These are phyloP conservation scores for Ctenoplectra terminalis DNA, from an alignment of 1,140 invertebrate species.

Conservation along the genomic window DNA sequence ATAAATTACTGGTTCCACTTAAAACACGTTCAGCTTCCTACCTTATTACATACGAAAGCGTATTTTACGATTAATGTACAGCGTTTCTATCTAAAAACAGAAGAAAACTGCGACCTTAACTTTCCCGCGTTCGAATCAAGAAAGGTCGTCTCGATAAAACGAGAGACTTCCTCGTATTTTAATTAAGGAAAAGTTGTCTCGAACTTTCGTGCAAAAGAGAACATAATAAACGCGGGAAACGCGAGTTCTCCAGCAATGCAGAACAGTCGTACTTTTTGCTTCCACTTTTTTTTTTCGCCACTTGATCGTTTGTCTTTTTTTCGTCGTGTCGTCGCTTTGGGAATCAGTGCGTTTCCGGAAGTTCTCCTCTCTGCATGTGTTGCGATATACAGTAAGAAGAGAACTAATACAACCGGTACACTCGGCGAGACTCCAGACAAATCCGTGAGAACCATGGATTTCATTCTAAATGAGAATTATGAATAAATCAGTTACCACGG, in stretches of 20 bases:
- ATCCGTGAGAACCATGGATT: slow-evolving; percentile 52
- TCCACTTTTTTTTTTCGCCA: slow-evolving; percentile 17
- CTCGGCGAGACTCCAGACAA: slow-evolving; percentile 41
- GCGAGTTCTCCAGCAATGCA: neutral
- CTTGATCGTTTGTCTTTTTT: slow-evolving; percentile 26
- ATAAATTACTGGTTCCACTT: too few relatives aligned
- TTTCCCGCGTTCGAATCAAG: neutral
- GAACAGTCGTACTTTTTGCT: slow-evolving; percentile 23
- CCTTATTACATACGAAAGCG: neutral
- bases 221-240: slow-evolving; percentile 41
- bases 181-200: slow-evolving; percentile 52
- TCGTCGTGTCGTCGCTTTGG: slow-evolving; percentile 22
- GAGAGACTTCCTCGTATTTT: slow-evolving; percentile 26
- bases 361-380: slow-evolving; percentile 1
- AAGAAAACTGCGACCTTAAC: neutral
- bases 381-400: neutral
- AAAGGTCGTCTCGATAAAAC: neutral
- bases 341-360: slow-evolving; percentile 40
- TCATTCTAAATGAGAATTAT: slow-evolving; percentile 29
- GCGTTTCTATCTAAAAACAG: too few relatives aligned
- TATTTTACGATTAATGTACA: too few relatives aligned
- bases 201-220: neutral
- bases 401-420: slow-evolving; percentile 21
- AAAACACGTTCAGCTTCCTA: neutral
- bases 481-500: slow-evolving; percentile 49